Percentiles rank a stretch among this genome's conserved stretches.
These are phyloP conservation scores for Vanacampus margaritifer DNA, from an alignment of 2,113 vertebrate genomes.

Conservation along the genomic window DNA sequence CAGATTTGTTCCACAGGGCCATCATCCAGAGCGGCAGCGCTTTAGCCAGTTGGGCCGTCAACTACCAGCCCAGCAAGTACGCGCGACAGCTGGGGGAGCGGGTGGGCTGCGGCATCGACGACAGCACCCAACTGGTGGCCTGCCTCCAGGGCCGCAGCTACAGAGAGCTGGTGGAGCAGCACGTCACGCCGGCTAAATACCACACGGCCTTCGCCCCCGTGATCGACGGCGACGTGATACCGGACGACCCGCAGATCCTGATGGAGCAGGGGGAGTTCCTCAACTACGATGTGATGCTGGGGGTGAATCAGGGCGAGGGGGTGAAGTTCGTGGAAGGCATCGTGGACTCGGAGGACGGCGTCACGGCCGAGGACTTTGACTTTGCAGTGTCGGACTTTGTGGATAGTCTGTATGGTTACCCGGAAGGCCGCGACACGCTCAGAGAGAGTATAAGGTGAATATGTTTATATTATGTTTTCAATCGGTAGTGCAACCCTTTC, in stretches of 20 bases:
- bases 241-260: constrained; percentile 96
- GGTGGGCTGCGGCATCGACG: constrained; percentile 91
- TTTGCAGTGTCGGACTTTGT: constrained; percentile 93
- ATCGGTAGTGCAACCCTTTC: not conserved
- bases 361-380: constrained; percentile 90
- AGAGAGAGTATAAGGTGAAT: constrained; percentile 85
- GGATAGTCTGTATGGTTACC: constrained; percentile 91
- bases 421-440: constrained; percentile 87
- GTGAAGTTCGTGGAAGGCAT: constrained; percentile 92
- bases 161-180: constrained; percentile 91
- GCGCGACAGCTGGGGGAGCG: constrained; percentile 87
- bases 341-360: constrained; percentile 89
- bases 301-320: constrained; percentile 95
- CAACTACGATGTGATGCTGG: constrained; percentile 98
- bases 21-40: constrained; percentile 98
- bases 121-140: constrained; percentile 87
- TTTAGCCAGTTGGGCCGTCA: constrained; percentile 97
- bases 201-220: constrained; percentile 98
- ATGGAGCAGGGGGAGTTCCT: constrained; percentile 99
- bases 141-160: constrained; percentile 88
- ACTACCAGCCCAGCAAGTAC: constrained; percentile 97
- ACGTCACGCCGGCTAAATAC: constrained; percentile 87
- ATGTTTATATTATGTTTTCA: not conserved
- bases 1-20: constrained; percentile 97
- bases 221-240: constrained; percentile 95